phyloP scores from a whole-genome alignment of 1,140 invertebrate species.

The Aradophagus sp. region DNA sequence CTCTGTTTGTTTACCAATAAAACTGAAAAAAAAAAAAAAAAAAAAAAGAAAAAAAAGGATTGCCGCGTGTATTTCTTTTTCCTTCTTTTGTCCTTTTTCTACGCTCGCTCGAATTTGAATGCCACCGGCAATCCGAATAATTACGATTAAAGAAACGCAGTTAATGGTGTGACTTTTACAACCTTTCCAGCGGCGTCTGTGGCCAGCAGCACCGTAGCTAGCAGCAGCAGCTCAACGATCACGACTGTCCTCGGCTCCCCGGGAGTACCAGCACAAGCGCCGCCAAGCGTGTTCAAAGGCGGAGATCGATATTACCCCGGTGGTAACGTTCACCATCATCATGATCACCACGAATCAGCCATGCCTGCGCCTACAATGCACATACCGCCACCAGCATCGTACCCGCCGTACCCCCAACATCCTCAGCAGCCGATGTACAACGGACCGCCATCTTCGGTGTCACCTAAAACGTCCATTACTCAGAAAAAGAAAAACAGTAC shows the following conservation, averaged over 20 bases:
- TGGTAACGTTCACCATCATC: constrained; percentile 70
- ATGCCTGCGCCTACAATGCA: constrained; percentile 75
- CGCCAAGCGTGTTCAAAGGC: constrained; percentile 71
- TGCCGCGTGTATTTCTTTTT: no score
- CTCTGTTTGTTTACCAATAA: no score
- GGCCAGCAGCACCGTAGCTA: constrained; percentile 68
- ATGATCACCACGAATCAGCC: constrained; percentile 69
- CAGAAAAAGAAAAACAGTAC: constrained; percentile 75
- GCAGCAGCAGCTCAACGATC: constrained; percentile 67
- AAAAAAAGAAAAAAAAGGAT: no score
- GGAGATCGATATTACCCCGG: constrained; percentile 70
- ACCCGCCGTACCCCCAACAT: constrained; percentile 70
- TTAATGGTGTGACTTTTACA: no score
- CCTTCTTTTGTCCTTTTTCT: no score
- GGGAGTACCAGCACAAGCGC: constrained; percentile 71
- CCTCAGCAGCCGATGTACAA: constrained; percentile 68
- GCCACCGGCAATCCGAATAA: no score
- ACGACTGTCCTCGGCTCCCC: constrained; percentile 67
- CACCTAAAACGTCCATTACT: constrained; percentile 71
- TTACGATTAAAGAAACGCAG: no score
- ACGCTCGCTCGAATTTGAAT: no score
- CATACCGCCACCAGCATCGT: constrained; percentile 72
- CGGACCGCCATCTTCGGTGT: constrained; percentile 68
- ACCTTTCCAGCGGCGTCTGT: constrained; percentile 64
- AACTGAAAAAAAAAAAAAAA: no score